Percentiles rank a stretch among this genome's conserved stretches.
phyloP scores from a whole-genome alignment of 2,888 invertebrate species.

The Parthenolecanium corni region DNA sequence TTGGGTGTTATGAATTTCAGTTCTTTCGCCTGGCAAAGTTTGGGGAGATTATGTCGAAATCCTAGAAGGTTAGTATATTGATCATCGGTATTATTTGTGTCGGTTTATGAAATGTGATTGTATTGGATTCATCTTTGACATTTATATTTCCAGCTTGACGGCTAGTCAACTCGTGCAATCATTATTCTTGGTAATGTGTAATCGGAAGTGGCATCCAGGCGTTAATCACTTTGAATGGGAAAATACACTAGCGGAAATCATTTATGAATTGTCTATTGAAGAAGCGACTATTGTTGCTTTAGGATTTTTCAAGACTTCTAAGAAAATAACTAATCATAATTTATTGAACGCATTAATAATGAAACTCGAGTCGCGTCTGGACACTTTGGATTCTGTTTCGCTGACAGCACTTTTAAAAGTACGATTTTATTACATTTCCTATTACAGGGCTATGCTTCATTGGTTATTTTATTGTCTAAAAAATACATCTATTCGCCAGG shows the following conservation, averaged over 20 bases:
- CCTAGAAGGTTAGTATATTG: slow-evolving; percentile 17
- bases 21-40: slow-evolving; percentile 21
- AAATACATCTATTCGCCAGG: too few relatives aligned
- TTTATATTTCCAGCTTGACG: slow-evolving; percentile 33
- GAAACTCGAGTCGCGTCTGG: slow-evolving; percentile 7
- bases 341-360: slow-evolving; percentile 14
- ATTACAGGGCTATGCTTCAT: too few relatives aligned
- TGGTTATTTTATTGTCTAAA: too few relatives aligned
- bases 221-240: slow-evolving; percentile 28
- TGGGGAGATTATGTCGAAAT: slow-evolving; percentile 25
- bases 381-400: slow-evolving; percentile 15
- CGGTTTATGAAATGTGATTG: too few relatives aligned
- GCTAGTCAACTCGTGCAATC: slow-evolving; percentile 36
- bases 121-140: neutral
- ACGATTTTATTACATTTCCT: too few relatives aligned
- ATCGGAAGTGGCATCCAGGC: slow-evolving; percentile 26
- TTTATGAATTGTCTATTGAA: slow-evolving; percentile 26
- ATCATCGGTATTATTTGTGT: too few relatives aligned
- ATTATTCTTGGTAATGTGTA: slow-evolving; percentile 29
- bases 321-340: slow-evolving; percentile 17
- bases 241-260: slow-evolving; percentile 15
- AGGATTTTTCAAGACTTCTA: slow-evolving; percentile 31
- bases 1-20: slow-evolving; percentile 18
- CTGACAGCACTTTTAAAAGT: slow-evolving; percentile 30
- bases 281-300: slow-evolving; percentile 29